These are phyloP conservation scores for Sylvietta virens DNA, from an alignment of 2,113 vertebrate genomes.

Conservation along the genomic window DNA sequence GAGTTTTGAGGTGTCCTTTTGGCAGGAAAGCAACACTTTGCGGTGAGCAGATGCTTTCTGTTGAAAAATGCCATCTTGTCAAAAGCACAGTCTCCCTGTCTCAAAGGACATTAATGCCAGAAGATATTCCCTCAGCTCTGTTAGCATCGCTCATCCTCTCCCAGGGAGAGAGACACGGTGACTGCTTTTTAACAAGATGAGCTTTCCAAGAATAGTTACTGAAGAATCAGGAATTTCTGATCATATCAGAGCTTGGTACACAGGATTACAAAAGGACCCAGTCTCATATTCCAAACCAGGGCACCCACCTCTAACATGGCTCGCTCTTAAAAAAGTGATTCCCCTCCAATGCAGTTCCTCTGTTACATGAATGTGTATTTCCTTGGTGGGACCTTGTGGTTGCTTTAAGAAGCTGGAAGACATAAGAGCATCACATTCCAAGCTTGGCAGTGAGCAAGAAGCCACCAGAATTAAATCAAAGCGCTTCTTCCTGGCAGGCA, in stretches of 20 bases:
- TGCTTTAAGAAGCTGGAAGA: conserved; percentile 55
- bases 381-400: conserved; percentile 18
- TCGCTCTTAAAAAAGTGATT: neutral
- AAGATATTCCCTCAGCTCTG: neutral
- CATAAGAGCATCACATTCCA: conserved; percentile 43
- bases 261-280: neutral
- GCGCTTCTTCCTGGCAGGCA: conserved; percentile 50
- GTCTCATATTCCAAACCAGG: neutral
- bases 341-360: neutral
- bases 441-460: conserved; percentile 54
- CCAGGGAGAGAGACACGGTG: neutral
- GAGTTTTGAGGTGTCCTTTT: conserved; percentile 10
- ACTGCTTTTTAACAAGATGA: neutral
- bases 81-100: neutral
- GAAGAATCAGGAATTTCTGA: neutral
- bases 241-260: neutral
- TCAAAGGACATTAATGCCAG: neutral
- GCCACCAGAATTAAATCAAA: conserved; percentile 61
- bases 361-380: conserved; percentile 22
- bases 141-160: neutral
- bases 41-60: neutral
- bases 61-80: neutral
- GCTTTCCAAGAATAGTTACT: neutral
- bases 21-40: neutral
- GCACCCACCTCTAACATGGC: neutral